These are phyloP conservation scores for Scopus umbretta DNA, from an alignment of 2,113 vertebrate genomes.

Conservation along the genomic window DNA sequence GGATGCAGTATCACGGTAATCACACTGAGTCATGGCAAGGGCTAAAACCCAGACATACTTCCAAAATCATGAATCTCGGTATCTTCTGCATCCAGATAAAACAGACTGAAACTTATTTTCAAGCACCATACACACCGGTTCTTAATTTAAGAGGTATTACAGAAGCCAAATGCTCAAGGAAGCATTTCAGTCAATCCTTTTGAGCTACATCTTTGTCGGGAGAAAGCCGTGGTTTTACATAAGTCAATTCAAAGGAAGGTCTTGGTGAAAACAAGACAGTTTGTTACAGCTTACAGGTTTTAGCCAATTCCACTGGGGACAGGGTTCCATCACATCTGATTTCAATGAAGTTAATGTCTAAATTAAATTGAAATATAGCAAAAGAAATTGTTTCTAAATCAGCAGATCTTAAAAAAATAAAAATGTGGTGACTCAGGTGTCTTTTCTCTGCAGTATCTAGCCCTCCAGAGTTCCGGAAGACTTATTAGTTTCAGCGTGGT, in stretches of 20 bases:
- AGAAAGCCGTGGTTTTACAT: neutral
- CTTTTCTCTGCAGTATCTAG: neutral
- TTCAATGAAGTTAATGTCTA: neutral
- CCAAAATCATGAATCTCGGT: neutral
- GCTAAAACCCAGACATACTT: neutral
- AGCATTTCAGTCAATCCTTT: neutral
- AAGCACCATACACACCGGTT: neutral
- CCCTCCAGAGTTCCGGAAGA: neutral
- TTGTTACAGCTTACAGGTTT: neutral
- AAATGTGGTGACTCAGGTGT: no score
- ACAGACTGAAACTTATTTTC: no score
- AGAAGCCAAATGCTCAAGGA: neutral
- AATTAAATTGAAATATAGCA: neutral
- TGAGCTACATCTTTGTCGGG: neutral
- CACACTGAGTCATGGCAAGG: neutral
- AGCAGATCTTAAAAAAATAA: neutral
- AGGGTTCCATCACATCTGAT: neutral
- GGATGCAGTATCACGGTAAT: neutral
- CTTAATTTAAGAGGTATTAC: neutral
- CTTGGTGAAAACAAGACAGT: neutral
- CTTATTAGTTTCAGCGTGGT: neutral
- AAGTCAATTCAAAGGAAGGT: no score
- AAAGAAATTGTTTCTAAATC: neutral
- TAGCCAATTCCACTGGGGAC: neutral
- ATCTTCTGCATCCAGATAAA: neutral